Base-by-base conservation (phyloP, 2,888 invertebrate genomes). In the Brachynemurus nebulosus region DNA sequence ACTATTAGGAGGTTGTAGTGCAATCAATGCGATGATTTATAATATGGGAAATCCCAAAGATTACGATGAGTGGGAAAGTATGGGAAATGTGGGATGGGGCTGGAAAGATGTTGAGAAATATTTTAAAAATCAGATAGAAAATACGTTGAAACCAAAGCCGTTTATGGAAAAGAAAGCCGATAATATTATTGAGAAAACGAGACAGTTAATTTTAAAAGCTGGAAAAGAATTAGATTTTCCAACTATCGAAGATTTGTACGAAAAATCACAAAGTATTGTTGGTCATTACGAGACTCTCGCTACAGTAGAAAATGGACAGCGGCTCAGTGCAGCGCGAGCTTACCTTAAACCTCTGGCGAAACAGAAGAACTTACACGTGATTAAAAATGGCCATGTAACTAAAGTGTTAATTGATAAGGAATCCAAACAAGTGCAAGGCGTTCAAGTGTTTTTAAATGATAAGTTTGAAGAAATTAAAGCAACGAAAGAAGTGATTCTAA, bases 1-100 rank as follows among this genome's bases (percentile, higher is more conserved):
- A 55, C 70, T 71, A 9, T 60, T 78, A 17, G 84, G 83, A 0
- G 84, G 83, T 0, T 67, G 70, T 2, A 75, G 77, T 11, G 64
- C 67, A 0, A 67, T 78, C 3, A 82, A 82, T 58, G 74, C 67
- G 9, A 76, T 81, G 78, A 44, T 79, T 1, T 76, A 81, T 55
- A 57, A 76, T 0, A 64, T 75, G 4, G 82, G 82, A 0, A 75
- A 76, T 59, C 68, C 70, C 3, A 54, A 56, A 3, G 81, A 83
- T 56, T 83, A 71, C 53, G 74, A 83, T 53, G 55, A 62, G 0
- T 83, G 83, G 82, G 66, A 68, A 6, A 54, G 55, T 1, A 54
- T 66, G 25, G 80, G 81, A 0, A 80, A 76, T 52, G 47, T 57
- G 0, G 76, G 74, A 1, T 83, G 83, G 83, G 66, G 63, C 36